A percentile compares a stretch with the other conserved stretches of the same genome.
Conservation (phyloP, 2,113 vertebrate genomes). For the Isurus oxyrinchus region DNA sequence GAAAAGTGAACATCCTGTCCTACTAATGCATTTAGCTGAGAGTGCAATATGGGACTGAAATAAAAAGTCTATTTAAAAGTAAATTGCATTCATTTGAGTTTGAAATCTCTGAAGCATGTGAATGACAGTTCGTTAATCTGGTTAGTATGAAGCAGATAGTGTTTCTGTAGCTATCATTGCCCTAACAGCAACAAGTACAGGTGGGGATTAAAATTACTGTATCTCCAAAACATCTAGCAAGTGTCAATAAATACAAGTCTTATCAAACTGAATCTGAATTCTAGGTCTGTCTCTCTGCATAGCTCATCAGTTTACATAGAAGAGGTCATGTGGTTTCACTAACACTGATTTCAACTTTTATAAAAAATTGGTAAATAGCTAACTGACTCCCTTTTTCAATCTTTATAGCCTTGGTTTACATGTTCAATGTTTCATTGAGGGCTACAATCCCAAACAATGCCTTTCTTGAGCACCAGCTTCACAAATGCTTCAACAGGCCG, state of each 20-base stretch:
- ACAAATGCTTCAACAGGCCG: not conserved
- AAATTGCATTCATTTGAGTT: not conserved
- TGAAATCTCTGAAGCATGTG: not conserved
- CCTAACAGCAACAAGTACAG: not conserved
- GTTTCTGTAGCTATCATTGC: not conserved
- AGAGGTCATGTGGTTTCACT: not conserved
- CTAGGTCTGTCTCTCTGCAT: not conserved
- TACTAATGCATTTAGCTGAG: not conserved
- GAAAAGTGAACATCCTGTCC: not conserved
- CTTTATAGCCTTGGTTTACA: not conserved
- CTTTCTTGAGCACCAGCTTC: not conserved
- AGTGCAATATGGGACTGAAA: not conserved
- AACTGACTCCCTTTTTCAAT: not conserved
- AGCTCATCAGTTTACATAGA: not conserved
- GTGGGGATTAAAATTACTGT: not conserved
- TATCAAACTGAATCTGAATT: not conserved
- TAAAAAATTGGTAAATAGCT: not conserved
- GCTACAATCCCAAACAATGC: not conserved
- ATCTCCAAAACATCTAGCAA: not conserved
- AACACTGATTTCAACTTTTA: not conserved
- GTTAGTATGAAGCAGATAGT: not conserved
- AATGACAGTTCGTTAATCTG: not conserved
- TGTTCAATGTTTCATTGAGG: not conserved
- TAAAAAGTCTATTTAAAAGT: not conserved
- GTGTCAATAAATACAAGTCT: not conserved